A percentile compares a stretch with the other conserved stretches of the same genome.
Evolutionary conservation across 2,888 invertebrate genomes (phyloP).

Genomic region (Cantharis flavilabris): DNA sequence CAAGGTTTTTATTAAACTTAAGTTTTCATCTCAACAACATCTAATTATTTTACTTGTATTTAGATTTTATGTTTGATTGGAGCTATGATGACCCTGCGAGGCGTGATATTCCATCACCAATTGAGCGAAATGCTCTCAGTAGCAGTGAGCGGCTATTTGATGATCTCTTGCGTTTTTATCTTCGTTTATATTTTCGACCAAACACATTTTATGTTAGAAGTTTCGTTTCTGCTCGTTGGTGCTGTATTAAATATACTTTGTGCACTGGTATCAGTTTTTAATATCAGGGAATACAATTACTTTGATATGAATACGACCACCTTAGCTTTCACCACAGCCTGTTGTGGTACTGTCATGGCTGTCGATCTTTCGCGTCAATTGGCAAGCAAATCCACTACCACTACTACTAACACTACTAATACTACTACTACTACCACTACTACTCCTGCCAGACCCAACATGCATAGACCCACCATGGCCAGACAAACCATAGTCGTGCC

Average conservation of each 20-base stretch:
- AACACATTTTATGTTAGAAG: not conserved
- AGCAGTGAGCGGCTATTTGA: not conserved
- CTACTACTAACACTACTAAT: no score
- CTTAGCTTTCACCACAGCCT: not conserved
- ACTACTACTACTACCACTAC: no score
- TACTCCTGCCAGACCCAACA: no score
- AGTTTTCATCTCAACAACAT: not conserved
- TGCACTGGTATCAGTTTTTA: not conserved
- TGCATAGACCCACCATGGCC: no score
- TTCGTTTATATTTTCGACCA: slow-evolving; percentile 1
- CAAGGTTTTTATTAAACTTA: not conserved
- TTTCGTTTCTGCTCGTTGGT: not conserved
- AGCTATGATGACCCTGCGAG: not conserved
- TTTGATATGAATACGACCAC: not conserved
- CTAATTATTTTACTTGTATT: not conserved
- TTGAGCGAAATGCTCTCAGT: not conserved
- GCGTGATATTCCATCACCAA: not conserved
- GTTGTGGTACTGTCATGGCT: not conserved
- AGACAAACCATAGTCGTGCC: no score
- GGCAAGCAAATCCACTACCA: not conserved
- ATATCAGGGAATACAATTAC: not conserved
- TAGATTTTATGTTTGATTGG: not conserved
- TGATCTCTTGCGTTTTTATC: not conserved
- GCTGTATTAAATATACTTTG: slow-evolving; percentile 1
- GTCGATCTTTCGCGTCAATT: not conserved